Percentiles rank a stretch among this genome's conserved stretches.
Conservation (phyloP, 2,888 invertebrate species). For the Drosophila melanosoma region DNA sequence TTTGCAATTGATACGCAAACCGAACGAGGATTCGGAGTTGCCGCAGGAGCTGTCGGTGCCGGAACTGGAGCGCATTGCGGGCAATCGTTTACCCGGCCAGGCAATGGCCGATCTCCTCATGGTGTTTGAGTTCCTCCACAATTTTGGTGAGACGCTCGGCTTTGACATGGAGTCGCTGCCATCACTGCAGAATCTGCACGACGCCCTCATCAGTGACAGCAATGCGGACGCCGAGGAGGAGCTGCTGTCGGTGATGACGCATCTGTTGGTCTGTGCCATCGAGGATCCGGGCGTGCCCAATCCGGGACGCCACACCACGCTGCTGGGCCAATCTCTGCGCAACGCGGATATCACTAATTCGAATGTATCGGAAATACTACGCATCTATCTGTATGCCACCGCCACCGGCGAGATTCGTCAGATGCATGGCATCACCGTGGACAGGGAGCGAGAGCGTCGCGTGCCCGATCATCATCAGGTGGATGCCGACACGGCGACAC, state of each 20-base stretch:
- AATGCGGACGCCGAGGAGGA: constrained; percentile 93
- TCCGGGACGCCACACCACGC: constrained; percentile 94
- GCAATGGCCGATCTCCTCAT: constrained; percentile 97
- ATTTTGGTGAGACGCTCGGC: constrained; percentile 97
- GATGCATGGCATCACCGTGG: constrained; percentile 91
- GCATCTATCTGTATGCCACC: constrained; percentile 96
- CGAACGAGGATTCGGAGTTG: constrained; percentile 95
- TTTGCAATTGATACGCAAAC: constrained; percentile 90
- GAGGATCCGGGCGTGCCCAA: constrained; percentile 97
- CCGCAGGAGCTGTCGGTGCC: constrained; percentile 91
- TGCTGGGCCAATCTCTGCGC: constrained; percentile 94
- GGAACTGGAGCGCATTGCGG: constrained; percentile 90
- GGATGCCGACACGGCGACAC: constrained; percentile 88
- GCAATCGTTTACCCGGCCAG: constrained; percentile 92
- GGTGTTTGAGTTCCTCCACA: constrained; percentile 98
- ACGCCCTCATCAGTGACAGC: constrained; percentile 91
- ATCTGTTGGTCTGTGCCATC: constrained; percentile 95
- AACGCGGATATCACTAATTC: constrained; percentile 95
- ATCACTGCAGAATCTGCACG: constrained; percentile 93
- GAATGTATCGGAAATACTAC: constrained; percentile 95
- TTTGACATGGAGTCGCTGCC: constrained; percentile 96
- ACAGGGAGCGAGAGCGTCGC: constrained; percentile 91
- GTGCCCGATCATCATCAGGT: constrained; percentile 93
- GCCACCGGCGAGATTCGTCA: constrained; percentile 94
- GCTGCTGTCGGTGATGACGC: constrained; percentile 93